Evolutionary conservation across 53 echinoderm and acorn worm genomes (phyloP), one percentile per base, ranked within the genome.

Genomic region (Stichopus horrens): DNA sequence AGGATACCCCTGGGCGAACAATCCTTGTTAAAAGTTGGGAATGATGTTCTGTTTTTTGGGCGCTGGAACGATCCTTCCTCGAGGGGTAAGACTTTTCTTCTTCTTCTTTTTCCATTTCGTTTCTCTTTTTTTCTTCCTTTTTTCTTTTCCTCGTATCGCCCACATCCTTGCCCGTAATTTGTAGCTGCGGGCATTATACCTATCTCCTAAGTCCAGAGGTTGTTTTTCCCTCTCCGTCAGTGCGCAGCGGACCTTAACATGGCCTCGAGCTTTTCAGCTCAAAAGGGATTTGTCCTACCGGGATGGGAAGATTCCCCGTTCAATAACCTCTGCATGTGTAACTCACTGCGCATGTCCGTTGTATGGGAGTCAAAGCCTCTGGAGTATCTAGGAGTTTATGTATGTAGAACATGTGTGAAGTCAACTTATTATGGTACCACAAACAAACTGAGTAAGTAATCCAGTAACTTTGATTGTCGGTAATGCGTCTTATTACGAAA

Each of bases 31-130:
- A 85, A 85, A 66, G 85, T 85, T 67, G 85, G 63, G 85, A 85
- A 85, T 65, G 85, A 85, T 85, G 85, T 85, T 85, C 85, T 85
- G 85, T 85, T 85, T 85, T 85, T 68, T 65, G 85, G 85, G 85
- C 65, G 85, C 85, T 67, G 85, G 52, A 85, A 85, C 85, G 65
- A 85, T 85, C 85, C 37, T 85, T 37, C 66, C 85, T 85, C 59
- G 21, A 71, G 85, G 85, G 85, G 52, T 6, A 53, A 85, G 85
- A 54, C 52, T 85, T 85, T 71, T 18, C 53, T 63, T 37, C 57
- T 60, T 0, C 23, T 19, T 60, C 37, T 60, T 85, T 71, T 18
- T 37, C 37, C 37, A 37, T 37, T 37, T 37, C 37, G 37, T 37
- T 37, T 37, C 37, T 37, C 37, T 37, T 37, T 37, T 37, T 68